Evolutionary conservation across 2,113 vertebrate genomes (phyloP).

Genomic region (Aptenodytes forsteri): DNA sequence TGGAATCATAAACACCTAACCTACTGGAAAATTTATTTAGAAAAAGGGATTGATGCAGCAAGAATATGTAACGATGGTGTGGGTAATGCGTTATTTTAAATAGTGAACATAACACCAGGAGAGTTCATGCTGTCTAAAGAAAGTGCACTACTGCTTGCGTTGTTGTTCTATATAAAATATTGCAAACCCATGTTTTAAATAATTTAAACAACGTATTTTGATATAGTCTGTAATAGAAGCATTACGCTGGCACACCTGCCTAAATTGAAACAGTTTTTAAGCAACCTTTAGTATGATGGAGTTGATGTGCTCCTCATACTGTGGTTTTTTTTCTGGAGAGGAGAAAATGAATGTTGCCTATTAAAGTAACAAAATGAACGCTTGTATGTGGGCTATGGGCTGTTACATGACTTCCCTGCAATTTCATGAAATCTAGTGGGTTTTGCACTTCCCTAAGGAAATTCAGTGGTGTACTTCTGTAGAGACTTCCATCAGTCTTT

Average conservation of each 20-base stretch:
- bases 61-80: background rate
- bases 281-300: background rate
- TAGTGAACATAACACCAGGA: background rate
- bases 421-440: background rate
- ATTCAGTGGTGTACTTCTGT: background rate
- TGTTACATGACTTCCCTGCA: background rate
- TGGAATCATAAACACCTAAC: background rate
- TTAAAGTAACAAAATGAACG: accelerated
- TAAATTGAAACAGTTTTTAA: accelerated
- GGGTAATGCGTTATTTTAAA: background rate
- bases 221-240: background rate
- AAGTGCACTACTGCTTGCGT: accelerated
- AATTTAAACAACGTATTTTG: background rate
- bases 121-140: background rate
- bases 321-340: background rate
- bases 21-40: background rate
- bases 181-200: background rate
- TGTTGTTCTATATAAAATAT: background rate
- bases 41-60: background rate
- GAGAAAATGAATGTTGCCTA: background rate
- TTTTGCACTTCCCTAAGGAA: accelerated
- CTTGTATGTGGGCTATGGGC: background rate
- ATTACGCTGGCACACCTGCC: background rate
- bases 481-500: accelerated
- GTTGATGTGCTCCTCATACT: background rate